These are phyloP conservation scores for Adineta ricciae DNA, from an alignment of 2,888 invertebrate genomes.

Conservation along the genomic window DNA sequence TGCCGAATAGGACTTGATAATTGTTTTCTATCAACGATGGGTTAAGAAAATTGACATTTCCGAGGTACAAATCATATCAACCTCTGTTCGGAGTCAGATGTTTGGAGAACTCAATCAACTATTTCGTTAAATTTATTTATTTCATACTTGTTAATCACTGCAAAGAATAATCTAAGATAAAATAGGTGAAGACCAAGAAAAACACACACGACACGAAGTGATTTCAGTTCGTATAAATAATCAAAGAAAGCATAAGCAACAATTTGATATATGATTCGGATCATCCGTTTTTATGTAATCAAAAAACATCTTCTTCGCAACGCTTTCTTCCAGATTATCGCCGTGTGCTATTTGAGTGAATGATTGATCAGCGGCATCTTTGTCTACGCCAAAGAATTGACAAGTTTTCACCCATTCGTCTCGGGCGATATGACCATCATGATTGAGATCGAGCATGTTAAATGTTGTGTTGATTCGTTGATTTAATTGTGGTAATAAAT, in stretches of 20 bases:
- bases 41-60: no score
- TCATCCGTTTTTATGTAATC: constrained; percentile 1
- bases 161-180: no score
- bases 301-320: not conserved
- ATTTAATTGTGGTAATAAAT: not conserved
- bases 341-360: not conserved
- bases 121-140: no score
- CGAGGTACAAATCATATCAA: no score
- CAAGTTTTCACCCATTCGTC: constrained; percentile 13
- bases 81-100: no score
- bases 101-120: no score
- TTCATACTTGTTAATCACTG: no score
- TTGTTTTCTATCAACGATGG: no score
- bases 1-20: no score
- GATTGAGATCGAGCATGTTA: constrained; percentile 7
- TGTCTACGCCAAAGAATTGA: not conserved
- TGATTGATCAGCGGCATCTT: not conserved
- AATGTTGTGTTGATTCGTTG: constrained; percentile 4
- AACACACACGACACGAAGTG: no score
- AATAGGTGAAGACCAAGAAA: no score
- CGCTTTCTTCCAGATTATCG: not conserved
- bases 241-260: constrained; percentile 8
- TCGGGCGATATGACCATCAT: not conserved
- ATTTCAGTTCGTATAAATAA: no score
- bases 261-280: constrained; percentile 12